Conservation (phyloP, 1,140 invertebrate species). For the Venustaconcha ellipsiformis region DNA sequence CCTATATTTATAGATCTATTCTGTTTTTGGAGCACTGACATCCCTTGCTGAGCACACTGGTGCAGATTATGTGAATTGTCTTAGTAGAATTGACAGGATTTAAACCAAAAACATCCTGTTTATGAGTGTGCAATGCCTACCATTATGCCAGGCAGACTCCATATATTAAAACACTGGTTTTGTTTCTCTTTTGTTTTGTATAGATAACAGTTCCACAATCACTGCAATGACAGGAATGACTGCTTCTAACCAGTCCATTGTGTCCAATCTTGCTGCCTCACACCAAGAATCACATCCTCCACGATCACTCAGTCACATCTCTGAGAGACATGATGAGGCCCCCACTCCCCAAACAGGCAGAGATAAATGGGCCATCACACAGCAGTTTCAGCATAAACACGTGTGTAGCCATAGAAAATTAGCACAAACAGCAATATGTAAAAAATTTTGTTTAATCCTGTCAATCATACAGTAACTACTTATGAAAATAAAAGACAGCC, state of each 20-base stretch:
- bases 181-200: neutral
- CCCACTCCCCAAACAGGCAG: slow-evolving; percentile 7
- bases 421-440: neutral
- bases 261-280: neutral
- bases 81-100: too few relatives aligned
- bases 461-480: neutral
- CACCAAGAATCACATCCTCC: slow-evolving; percentile 12
- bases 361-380: slow-evolving; percentile 56
- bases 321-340: slow-evolving; percentile 37
- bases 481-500: neutral
- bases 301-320: slow-evolving; percentile 49
- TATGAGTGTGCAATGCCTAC: neutral
- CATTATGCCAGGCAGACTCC: neutral
- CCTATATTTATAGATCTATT: too few relatives aligned
- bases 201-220: neutral
- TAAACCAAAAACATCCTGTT: neutral
- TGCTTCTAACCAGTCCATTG: neutral
- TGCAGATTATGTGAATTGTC: too few relatives aligned
- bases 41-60: too few relatives aligned
- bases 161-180: neutral
- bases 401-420: slow-evolving; percentile 5
- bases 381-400: slow-evolving; percentile 45
- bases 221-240: neutral
- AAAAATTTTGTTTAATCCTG: neutral
- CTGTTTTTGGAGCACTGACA: too few relatives aligned